Base-by-base conservation (phyloP, 2,888 invertebrate species). In the Amphiduros pacificus region DNA sequence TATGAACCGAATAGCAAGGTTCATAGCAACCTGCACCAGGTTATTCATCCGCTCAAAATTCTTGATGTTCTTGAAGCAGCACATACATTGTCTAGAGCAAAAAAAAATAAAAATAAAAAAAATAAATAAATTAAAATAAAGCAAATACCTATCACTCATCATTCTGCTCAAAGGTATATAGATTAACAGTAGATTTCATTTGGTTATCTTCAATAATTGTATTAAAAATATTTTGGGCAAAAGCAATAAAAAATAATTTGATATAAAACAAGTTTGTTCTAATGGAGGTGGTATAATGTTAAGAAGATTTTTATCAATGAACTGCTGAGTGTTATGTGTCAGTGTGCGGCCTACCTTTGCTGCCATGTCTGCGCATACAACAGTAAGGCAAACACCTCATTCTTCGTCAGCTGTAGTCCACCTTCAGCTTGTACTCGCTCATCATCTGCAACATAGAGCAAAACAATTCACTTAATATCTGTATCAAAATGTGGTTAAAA, bases 31-130 rank as follows among this genome's bases (percentile, higher is more conserved):
- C 82, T 94, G 94, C 41, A 93, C 90, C 73, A 95, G 87, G 77
- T 91, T 87, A 82, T 93, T 93, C 82, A 94, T 92, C 72, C 93
- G 88, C 80, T 94, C 94, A 84, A 93, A 91, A 84, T 94, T 94
- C 83, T 93, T 93, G 62, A 89, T 88, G 85, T 94, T 94, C 73
- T 94, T 88, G 83, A 92, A 94, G 84, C 93, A 91, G 84, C 95
- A 95, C 90, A 94, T 93, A 81, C 95, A 95, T 85, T 95, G 94
- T 81, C 93, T 93, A 83, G 64, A 87, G 86, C 52, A 68, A 67
- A 31, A 22, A 26, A 9, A n/a, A 17, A 22, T n/a, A 9, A 22
- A 48, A 9, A 20, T 48, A 6, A 17, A 14, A 9, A 22, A 11
- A 17, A 9, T 6, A 20, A 20, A 14, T 48, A 17, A 6, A n/a